phyloP scores from a whole-genome alignment of 2,113 vertebrate genomes.

The Talpa occidentalis region DNA sequence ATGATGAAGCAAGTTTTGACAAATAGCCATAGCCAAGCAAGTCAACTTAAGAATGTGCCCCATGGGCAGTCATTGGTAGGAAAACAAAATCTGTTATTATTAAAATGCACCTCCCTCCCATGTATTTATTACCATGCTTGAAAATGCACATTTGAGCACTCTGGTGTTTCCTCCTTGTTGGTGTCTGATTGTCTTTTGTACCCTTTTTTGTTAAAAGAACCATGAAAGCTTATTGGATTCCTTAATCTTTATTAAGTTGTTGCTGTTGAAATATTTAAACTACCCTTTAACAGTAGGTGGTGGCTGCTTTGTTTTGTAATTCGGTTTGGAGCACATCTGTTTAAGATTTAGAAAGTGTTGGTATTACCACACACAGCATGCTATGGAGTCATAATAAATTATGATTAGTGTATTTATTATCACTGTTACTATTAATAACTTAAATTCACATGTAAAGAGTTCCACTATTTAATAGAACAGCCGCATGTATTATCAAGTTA shows the following conservation, averaged over 20 bases:
- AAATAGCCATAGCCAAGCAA: conserved; percentile 77
- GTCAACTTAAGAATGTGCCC: conserved; percentile 80
- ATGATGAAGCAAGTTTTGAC: conserved; percentile 85
- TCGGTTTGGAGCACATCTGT: conserved; percentile 23
- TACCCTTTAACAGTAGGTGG: conserved; percentile 2
- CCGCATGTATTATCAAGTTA: background rate
- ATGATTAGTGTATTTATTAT: conserved; percentile 35
- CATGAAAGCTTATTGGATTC: conserved; percentile 55
- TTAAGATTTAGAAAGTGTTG: conserved; percentile 29
- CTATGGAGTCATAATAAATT: conserved; percentile 50
- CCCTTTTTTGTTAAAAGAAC: conserved; percentile 79
- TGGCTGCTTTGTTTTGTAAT: conserved; percentile 72
- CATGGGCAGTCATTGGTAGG: conserved; percentile 71
- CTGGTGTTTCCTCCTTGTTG: conserved; percentile 10
- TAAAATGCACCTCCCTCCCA: conserved; percentile 53
- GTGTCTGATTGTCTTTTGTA: conserved; percentile 64
- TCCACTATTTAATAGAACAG: background rate
- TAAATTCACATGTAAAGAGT: background rate
- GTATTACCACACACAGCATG: background rate
- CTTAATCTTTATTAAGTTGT: conserved; percentile 80
- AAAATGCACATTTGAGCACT: background rate
- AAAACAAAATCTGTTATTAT: conserved; percentile 74
- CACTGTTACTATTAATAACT: conserved; percentile 39
- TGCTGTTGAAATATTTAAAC: conserved; percentile 74
- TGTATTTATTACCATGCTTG: conserved; percentile 75